Evolutionary conservation across 1,140 invertebrate genomes (phyloP).

Genomic region (Sinonovacula constricta): DNA sequence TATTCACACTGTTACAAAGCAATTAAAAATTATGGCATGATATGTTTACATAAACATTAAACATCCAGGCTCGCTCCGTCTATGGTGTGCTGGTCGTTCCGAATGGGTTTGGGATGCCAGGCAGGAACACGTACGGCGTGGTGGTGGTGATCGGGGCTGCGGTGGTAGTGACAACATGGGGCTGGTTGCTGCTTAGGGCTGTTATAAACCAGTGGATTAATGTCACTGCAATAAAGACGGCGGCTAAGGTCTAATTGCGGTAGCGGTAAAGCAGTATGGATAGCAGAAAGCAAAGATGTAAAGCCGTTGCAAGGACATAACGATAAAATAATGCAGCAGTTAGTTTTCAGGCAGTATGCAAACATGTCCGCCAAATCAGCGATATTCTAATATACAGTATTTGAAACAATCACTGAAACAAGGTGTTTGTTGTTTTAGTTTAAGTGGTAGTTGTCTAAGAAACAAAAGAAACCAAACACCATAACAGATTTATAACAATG

Average conservation of each 20-base stretch:
- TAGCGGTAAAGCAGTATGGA: not conserved
- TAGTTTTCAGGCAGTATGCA: not conserved
- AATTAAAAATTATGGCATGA: no score
- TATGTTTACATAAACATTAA: no score
- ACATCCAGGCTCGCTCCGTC: no score
- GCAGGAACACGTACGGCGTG: not conserved
- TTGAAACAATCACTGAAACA: not conserved
- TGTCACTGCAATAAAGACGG: conserved; percentile 22
- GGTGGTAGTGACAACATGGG: not conserved
- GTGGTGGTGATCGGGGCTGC: not conserved
- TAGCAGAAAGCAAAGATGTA: not conserved
- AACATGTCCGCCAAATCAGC: not conserved
- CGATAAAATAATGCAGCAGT: not conserved
- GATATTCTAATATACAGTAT: not conserved
- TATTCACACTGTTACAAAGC: no score
- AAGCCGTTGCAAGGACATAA: not conserved
- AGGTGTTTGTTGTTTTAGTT: no score
- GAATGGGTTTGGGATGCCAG: not conserved
- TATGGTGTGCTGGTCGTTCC: no score
- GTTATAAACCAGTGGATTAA: conserved; percentile 38
- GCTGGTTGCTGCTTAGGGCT: not conserved
- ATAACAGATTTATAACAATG: no score
- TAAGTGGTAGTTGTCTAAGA: no score
- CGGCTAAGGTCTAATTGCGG: not conserved
- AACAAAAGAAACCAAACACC: no score